A percentile compares a stretch with the other conserved stretches of the same genome.
Conservation (phyloP, 2,888 invertebrate species). For the Ramazzottius varieornatus region DNA sequence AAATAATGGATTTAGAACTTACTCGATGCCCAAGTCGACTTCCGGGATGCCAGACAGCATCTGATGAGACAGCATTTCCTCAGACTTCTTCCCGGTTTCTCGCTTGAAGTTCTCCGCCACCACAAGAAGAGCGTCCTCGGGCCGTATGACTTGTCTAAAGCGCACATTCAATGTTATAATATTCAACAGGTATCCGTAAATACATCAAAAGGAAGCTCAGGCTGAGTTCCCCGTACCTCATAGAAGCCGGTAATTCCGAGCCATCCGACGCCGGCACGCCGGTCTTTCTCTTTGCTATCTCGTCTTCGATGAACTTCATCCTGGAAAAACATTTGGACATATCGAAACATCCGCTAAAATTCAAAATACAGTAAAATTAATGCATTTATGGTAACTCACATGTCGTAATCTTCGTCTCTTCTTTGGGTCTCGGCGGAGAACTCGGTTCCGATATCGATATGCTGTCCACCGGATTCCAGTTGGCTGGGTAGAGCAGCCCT, state of each 20-base stretch:
- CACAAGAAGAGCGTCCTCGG: conserved; percentile 51
- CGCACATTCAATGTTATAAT: background rate
- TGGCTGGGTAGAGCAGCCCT: conserved; percentile 11
- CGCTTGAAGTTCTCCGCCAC: conserved; percentile 64
- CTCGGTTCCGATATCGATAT: conserved; percentile 50
- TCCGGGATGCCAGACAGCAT: conserved; percentile 99
- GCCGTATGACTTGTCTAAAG: background rate
- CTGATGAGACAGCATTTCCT: conserved; percentile 98
- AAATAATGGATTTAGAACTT: no score
- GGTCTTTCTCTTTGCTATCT: conserved; percentile 58
- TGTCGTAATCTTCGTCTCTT: conserved; percentile 91
- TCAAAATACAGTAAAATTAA: background rate
- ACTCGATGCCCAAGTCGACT: conserved; percentile 93
- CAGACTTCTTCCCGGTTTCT: conserved; percentile 51
- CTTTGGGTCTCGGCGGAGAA: conserved; percentile 95
- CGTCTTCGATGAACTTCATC: conserved; percentile 57
- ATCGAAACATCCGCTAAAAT: background rate
- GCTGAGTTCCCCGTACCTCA: no score
- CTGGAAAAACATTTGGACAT: conserved; percentile 18
- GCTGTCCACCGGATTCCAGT: conserved; percentile 13
- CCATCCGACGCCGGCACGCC: no score
- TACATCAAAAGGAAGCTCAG: no score
- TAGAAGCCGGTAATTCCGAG: no score
- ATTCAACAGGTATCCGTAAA: conserved; percentile 12
- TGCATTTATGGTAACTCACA: conserved; percentile 35